Conservation (phyloP, 2,113 vertebrate species). For the Cyrtonyx montezumae region DNA sequence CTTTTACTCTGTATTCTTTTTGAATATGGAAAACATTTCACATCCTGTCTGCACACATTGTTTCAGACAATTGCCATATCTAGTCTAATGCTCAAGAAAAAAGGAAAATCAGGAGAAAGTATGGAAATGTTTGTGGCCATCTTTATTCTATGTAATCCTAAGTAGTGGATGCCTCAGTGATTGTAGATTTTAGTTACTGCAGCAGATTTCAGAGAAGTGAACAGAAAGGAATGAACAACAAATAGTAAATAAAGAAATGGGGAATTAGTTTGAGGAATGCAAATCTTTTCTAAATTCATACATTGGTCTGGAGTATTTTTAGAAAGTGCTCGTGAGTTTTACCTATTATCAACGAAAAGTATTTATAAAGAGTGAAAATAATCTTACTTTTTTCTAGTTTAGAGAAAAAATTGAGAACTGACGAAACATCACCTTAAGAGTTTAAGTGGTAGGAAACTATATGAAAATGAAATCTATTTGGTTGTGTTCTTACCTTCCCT, state of each 20-base stretch:
- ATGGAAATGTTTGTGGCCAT: neutral
- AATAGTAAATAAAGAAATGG: neutral
- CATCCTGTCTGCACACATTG: fast-evolving
- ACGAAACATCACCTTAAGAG: neutral
- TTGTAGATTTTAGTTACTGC: neutral
- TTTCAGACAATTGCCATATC: neutral
- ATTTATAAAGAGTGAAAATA: neutral
- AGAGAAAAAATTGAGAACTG: neutral
- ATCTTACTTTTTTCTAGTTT: neutral
- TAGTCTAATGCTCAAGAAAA: neutral
- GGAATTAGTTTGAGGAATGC: neutral
- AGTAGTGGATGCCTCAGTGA: neutral
- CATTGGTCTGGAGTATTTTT: neutral
- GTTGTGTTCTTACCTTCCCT: neutral
- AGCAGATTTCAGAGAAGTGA: neutral
- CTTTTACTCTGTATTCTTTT: neutral
- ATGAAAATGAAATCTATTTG: neutral
- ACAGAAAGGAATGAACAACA: neutral
- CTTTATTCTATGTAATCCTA: neutral
- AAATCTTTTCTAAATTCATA: neutral
- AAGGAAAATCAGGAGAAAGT: neutral
- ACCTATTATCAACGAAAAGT: neutral
- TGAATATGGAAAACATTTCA: neutral
- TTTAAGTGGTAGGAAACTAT: neutral
- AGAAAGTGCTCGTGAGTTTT: neutral